Conservation (phyloP, 2,797 vertebrate species). For the Eupleurogrammus muticus region DNA sequence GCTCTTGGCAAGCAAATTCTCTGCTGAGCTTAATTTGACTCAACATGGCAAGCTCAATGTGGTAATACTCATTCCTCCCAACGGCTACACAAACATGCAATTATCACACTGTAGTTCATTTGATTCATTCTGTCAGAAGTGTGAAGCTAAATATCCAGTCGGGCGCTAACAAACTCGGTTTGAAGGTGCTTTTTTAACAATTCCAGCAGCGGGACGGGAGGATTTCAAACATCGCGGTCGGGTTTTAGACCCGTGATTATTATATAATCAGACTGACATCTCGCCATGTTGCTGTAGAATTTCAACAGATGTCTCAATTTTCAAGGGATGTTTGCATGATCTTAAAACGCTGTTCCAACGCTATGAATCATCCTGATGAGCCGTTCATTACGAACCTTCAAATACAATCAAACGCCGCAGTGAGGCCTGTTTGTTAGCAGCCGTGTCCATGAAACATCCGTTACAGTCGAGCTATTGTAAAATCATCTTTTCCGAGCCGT, state of each 20-base stretch:
- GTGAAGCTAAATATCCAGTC: not conserved
- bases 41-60: conserved; percentile 54
- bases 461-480: conserved; percentile 39
- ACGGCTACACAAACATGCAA: conserved; percentile 53
- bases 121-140: conserved; percentile 40
- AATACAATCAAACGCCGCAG: conserved; percentile 24
- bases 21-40: conserved; percentile 58
- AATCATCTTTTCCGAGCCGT: conserved; percentile 33
- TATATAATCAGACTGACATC: conserved; percentile 18
- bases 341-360: conserved; percentile 19
- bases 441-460: conserved; percentile 18
- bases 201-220: conserved; percentile 1
- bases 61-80: conserved; percentile 41
- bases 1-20: conserved; percentile 55
- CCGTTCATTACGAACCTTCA: conserved; percentile 14
- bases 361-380: conserved; percentile 17
- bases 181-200: conserved; percentile 4
- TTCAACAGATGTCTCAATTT: conserved; percentile 35
- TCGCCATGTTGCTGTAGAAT: conserved; percentile 9
- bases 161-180: not conserved
- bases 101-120: conserved; percentile 26
- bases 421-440: conserved; percentile 25
- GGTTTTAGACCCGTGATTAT: conserved; percentile 4
- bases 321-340: conserved; percentile 8
- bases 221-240: not conserved